These are phyloP conservation scores for Turritopsis dohrnii DNA, from an alignment of 30 jellyfish, hydroid and myxozoan species.

Conservation along the genomic window DNA sequence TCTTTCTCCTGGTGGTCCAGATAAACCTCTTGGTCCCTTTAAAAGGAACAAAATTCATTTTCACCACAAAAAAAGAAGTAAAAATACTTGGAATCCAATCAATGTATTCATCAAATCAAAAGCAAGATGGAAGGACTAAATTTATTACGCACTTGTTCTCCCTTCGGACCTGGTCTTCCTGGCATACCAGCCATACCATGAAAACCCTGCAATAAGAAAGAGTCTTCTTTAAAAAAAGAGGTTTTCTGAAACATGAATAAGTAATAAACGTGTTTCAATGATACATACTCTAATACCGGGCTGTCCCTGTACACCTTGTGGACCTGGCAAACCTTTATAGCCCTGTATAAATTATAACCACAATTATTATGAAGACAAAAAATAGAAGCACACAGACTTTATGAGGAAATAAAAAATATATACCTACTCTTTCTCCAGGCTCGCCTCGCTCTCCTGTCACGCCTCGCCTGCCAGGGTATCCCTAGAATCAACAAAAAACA, in stretches of 20 bases:
- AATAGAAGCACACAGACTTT: not conserved
- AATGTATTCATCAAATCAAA: not conserved
- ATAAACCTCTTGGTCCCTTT: conserved; percentile 67
- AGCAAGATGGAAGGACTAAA: no score
- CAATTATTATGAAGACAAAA: not conserved
- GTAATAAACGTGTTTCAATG: not conserved
- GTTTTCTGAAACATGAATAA: not conserved
- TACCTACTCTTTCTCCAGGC: conserved; percentile 27
- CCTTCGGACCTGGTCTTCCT: conserved; percentile 33
- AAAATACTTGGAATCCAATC: not conserved
- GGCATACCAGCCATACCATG: conserved; percentile 44
- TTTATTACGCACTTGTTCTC: conserved; percentile 22
- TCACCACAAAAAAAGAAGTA: not conserved
- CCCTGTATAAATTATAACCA: conserved; percentile 13
- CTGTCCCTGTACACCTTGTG: conserved; percentile 12
- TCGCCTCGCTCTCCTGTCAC: conserved; percentile 21
- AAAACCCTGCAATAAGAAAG: conserved; percentile 25
- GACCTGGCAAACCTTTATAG: not conserved
- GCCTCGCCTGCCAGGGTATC: conserved; percentile 16
- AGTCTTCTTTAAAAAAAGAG: not conserved
- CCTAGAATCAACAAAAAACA: no score
- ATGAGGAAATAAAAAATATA: conserved; percentile 17
- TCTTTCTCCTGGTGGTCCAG: conserved; percentile 30
- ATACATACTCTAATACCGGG: conserved; percentile 20
- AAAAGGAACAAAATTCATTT: not conserved